phyloP scores from a whole-genome alignment of 2,888 invertebrate species.

The Drosophila phalerata region DNA sequence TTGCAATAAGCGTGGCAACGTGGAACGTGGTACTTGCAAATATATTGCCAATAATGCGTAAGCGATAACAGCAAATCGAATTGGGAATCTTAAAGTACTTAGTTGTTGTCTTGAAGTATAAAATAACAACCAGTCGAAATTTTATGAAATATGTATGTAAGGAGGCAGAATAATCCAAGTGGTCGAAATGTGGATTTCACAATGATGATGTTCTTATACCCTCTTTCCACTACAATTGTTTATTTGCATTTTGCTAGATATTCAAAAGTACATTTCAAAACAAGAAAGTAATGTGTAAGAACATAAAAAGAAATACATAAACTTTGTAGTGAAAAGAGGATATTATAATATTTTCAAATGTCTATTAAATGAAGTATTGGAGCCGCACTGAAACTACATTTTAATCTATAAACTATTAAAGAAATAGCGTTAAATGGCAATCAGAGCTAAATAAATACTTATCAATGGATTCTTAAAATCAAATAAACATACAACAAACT shows the following conservation, averaged over 20 bases:
- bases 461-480: too few species aligned
- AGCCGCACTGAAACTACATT: neutral
- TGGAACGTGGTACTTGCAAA: conserved; percentile 5
- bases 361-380: neutral
- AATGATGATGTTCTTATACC: too few species aligned
- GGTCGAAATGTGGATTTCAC: neutral
- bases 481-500: neutral
- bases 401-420: neutral
- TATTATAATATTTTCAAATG: neutral
- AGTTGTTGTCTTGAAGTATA: conserved; percentile 24
- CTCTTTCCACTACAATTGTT: too few species aligned
- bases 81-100: neutral
- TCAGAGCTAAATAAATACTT: too few species aligned
- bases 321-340: too few species aligned
- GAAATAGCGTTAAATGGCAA: neutral
- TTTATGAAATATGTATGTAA: neutral
- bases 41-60: conserved; percentile 13
- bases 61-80: conserved; percentile 20
- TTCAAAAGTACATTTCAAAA: too few species aligned
- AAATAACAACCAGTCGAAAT: neutral
- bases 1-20: neutral
- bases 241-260: too few species aligned
- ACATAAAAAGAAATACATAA: too few species aligned
- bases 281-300: too few species aligned
- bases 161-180: too few species aligned